Conservation (phyloP, 1,140 invertebrate genomes). For the Rhopalosiphum maidis region DNA sequence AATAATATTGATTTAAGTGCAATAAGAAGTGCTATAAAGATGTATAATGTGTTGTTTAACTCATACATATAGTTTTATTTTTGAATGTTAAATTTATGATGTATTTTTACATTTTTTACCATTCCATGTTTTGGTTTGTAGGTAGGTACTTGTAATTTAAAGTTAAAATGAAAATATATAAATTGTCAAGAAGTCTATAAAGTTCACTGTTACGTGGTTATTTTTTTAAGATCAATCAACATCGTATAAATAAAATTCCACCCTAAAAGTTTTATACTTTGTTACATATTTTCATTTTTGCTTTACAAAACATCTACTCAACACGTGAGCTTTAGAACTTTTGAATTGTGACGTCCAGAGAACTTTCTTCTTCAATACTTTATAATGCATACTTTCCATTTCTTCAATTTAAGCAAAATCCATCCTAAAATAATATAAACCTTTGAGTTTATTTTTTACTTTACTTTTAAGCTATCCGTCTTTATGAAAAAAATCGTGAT, state of each 20-base stretch:
- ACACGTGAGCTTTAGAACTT: not conserved
- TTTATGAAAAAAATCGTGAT: not conserved
- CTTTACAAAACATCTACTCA: constrained; percentile 18
- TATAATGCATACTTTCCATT: constrained; percentile 23
- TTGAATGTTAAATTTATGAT: not conserved
- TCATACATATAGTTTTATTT: not conserved
- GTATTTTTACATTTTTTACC: not conserved
- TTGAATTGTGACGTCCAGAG: constrained; percentile 32
- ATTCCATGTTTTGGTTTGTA: not conserved
- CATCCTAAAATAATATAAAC: not conserved
- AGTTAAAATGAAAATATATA: constrained; percentile 20
- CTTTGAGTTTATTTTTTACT: not conserved
- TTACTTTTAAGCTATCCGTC: constrained; percentile 8
- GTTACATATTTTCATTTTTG: constrained; percentile 37
- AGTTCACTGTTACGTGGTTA: constrained; percentile 5
- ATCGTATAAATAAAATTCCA: not conserved
- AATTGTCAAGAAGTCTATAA: not conserved
- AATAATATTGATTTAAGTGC: not conserved
- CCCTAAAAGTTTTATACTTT: constrained; percentile 31
- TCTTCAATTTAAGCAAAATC: constrained; percentile 34
- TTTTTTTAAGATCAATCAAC: constrained; percentile 17
- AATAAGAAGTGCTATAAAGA: not conserved
- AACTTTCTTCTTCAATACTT: constrained; percentile 28
- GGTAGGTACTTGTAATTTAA: not conserved
- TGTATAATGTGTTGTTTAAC: not conserved